Evolutionary conservation across 2,113 vertebrate genomes (phyloP).

Genomic region (Perognathus longimembris): DNA sequence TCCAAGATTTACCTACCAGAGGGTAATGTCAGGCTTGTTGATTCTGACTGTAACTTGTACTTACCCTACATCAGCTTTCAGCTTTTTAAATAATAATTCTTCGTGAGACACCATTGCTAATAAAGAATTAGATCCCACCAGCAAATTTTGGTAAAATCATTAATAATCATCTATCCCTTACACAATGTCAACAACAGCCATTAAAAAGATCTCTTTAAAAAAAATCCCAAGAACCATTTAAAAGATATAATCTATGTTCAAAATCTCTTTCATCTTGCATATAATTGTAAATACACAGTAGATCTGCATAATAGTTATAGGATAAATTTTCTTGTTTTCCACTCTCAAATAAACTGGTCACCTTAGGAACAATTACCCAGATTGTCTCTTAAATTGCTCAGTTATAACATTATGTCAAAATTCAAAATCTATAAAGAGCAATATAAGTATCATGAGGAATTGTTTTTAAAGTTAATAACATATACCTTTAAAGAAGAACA

Average conservation of each 20-base stretch:
- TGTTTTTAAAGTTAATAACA: constrained; percentile 19
- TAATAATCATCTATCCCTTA: constrained; percentile 77
- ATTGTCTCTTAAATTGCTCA: constrained; percentile 31
- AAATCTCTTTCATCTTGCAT: constrained; percentile 36
- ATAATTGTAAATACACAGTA: constrained; percentile 46
- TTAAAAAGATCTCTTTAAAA: constrained; percentile 57
- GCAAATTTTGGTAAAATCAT: constrained; percentile 81
- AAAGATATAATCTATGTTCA: constrained; percentile 7
- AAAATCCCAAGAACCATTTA: constrained; percentile 41
- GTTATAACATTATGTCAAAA: not conserved
- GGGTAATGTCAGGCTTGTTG: constrained; percentile 88
- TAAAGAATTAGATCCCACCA: constrained; percentile 87
- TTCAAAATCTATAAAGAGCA: not conserved
- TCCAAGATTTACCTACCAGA: constrained; percentile 89
- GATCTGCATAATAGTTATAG: not conserved
- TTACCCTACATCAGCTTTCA: constrained; percentile 89
- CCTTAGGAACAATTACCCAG: constrained; percentile 39
- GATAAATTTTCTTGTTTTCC: constrained; percentile 28
- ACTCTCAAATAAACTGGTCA: constrained; percentile 50
- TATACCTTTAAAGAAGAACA: not conserved
- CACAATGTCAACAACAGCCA: constrained; percentile 71
- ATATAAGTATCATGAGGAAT: not conserved
- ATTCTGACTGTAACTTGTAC: constrained; percentile 91
- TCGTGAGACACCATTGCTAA: constrained; percentile 88
- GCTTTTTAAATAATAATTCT: constrained; percentile 86